phyloP scores from a whole-genome alignment of 37 sponge, comb jelly and placozoan species.

The Chondrosia reniformis region DNA sequence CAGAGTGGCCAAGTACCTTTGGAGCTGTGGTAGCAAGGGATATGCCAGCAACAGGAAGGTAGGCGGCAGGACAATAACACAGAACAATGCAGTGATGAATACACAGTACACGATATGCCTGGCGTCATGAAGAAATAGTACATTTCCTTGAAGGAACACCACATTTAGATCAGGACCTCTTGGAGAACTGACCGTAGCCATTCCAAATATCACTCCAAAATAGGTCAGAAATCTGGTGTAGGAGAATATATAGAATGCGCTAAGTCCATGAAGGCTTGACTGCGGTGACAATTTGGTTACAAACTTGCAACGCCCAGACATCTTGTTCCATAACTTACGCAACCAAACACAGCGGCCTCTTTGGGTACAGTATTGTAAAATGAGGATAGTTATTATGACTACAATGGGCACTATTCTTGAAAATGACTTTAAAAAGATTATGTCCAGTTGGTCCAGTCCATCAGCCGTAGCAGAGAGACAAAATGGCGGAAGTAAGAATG shows the following conservation, averaged over 20 bases:
- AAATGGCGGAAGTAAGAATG: constrained; percentile 3
- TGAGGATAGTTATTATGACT: background rate
- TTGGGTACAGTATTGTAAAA: background rate
- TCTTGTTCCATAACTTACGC: background rate
- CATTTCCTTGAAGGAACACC: background rate
- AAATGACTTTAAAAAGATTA: background rate
- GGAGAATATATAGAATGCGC: background rate
- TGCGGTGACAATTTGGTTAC: no score
- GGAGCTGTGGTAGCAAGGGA: constrained; percentile 4
- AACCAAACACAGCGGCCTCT: background rate
- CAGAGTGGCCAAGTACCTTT: background rate
- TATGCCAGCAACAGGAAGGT: background rate
- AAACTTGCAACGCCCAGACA: background rate
- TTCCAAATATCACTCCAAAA: background rate
- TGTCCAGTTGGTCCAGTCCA: background rate
- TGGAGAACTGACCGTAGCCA: background rate
- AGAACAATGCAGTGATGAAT: background rate
- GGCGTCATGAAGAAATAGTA: background rate
- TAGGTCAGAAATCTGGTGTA: constrained; percentile 5
- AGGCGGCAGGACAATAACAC: constrained; percentile 3
- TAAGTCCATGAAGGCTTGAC: background rate
- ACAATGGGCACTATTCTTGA: background rate
- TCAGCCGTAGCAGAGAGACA: background rate
- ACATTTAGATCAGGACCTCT: background rate
- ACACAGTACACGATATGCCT: background rate